Conservation (phyloP, 2,888 invertebrate species). For the Steromphala cineraria region DNA sequence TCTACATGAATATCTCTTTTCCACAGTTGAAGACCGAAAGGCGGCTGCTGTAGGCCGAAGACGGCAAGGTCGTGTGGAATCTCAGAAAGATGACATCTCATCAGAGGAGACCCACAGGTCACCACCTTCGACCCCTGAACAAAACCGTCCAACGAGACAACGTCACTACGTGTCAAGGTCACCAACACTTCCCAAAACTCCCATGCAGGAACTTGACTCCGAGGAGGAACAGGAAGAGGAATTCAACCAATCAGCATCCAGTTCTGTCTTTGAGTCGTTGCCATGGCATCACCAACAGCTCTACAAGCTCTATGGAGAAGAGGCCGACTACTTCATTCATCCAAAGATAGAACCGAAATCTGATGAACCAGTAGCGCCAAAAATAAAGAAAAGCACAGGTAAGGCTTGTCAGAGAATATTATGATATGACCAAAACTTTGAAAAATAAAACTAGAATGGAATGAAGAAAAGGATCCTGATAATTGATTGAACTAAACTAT, state of each 20-base stretch:
- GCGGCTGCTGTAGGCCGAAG: neutral
- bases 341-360: constrained; percentile 60
- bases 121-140: constrained; percentile 23
- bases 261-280: constrained; percentile 15
- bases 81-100: constrained; percentile 25
- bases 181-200: constrained; percentile 11
- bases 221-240: constrained; percentile 24
- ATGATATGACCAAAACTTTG: no score
- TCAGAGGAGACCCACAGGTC: neutral
- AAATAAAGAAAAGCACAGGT: constrained; percentile 40
- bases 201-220: constrained; percentile 25
- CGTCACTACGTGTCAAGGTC: neutral
- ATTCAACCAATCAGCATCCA: neutral
- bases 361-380: constrained; percentile 48
- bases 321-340: constrained; percentile 68
- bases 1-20: neutral
- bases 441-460: no score
- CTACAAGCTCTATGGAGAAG: constrained; percentile 65
- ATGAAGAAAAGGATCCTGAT: no score
- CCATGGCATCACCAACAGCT: constrained; percentile 65
- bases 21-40: constrained; percentile 54
- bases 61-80: neutral
- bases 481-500: no score
- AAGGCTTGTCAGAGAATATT: neutral
- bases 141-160: neutral